These are phyloP conservation scores for Myathropa florea DNA, from an alignment of 2,888 invertebrate genomes.

Conservation along the genomic window DNA sequence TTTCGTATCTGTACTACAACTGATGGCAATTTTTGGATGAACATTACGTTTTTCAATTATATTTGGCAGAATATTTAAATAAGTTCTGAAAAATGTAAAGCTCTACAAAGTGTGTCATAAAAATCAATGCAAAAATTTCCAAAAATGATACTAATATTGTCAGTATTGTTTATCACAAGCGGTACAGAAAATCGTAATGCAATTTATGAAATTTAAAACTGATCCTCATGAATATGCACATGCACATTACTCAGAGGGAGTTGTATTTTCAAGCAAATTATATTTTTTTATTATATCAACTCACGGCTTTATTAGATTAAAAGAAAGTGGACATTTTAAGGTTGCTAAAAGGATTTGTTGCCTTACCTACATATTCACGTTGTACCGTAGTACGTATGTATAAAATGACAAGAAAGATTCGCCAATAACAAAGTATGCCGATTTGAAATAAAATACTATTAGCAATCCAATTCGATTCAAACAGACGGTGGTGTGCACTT, in stretches of 20 bases:
- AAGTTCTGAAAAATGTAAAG: neutral
- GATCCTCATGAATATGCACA: too few relatives aligned
- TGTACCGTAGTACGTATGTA: neutral
- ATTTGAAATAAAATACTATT: neutral
- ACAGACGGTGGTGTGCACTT: neutral
- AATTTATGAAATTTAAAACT: too few relatives aligned
- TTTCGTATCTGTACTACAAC: conserved; percentile 24
- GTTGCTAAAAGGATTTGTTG: neutral
- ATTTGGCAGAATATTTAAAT: neutral
- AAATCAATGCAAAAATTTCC: too few relatives aligned
- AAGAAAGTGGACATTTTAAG: neutral
- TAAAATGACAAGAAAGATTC: neutral
- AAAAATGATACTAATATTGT: too few relatives aligned
- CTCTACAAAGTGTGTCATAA: too few relatives aligned
- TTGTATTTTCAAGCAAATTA: too few relatives aligned
- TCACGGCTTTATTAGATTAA: neutral
- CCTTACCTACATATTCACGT: neutral
- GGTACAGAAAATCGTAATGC: too few relatives aligned
- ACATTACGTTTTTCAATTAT: conserved; percentile 10
- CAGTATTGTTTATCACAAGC: too few relatives aligned
- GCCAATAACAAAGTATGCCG: neutral
- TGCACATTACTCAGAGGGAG: too few relatives aligned
- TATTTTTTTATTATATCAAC: neutral
- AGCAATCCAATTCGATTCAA: neutral
- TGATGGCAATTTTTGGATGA: conserved; percentile 12